These are phyloP conservation scores for Leptopilina drosophilae DNA, from an alignment of 2,888 invertebrate genomes.

Conservation along the genomic window DNA sequence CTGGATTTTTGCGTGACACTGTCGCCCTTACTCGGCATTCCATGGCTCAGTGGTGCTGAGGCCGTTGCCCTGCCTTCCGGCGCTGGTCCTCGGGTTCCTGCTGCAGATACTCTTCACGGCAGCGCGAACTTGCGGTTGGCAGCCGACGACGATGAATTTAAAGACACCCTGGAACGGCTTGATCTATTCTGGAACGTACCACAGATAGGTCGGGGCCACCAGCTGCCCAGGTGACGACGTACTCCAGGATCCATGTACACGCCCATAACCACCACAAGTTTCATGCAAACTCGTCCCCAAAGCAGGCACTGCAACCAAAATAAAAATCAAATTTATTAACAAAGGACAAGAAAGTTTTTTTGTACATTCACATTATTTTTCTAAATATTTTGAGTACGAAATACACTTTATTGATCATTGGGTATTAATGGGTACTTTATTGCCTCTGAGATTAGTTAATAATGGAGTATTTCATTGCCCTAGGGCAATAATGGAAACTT, in stretches of 20 bases:
- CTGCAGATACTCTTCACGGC: constrained; percentile 83
- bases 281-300: constrained; percentile 90
- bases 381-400: too few relatives aligned
- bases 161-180: constrained; percentile 93
- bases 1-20: constrained; percentile 85
- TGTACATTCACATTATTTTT: too few relatives aligned
- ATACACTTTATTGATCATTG: too few relatives aligned
- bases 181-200: constrained; percentile 91
- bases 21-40: constrained; percentile 89
- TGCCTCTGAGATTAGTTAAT: too few relatives aligned
- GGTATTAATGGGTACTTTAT: too few relatives aligned
- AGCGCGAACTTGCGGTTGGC: constrained; percentile 89
- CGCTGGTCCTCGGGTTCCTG: constrained; percentile 79
- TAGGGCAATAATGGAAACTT: too few relatives aligned
- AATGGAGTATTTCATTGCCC: too few relatives aligned
- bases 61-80: constrained; percentile 81
- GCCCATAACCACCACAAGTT: constrained; percentile 90
- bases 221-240: constrained; percentile 89
- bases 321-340: neutral
- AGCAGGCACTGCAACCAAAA: constrained; percentile 82
- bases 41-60: constrained; percentile 88
- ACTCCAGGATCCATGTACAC: constrained; percentile 88
- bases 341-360: neutral
- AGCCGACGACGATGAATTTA: constrained; percentile 92
- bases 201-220: constrained; percentile 89